Evolutionary conservation across 2,888 invertebrate genomes (phyloP).

Genomic region (Gortyna flavago): DNA sequence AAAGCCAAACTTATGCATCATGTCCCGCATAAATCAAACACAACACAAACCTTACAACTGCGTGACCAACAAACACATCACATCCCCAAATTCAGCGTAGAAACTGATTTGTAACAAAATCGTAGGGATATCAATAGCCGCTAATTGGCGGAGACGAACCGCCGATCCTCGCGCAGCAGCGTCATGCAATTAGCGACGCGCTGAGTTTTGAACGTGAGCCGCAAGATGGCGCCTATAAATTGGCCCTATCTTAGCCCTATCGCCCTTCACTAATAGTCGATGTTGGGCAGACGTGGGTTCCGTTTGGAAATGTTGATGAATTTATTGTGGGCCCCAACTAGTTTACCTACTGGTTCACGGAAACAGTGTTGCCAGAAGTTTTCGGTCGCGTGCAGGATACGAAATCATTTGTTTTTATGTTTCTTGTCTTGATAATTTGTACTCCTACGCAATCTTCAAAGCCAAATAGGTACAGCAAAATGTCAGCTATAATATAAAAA

Average conservation of each 20-base stretch:
- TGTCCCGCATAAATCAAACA: conserved; percentile 3
- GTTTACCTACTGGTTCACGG: conserved; percentile 22
- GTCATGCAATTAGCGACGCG: conserved; percentile 73
- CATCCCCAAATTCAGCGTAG: conserved; percentile 29
- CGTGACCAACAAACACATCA: conserved; percentile 50
- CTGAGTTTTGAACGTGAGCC: conserved; percentile 53
- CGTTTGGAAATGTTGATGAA: conserved; percentile 56
- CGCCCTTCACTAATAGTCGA: conserved; percentile 44
- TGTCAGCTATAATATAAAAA: conserved; percentile 15
- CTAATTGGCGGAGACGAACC: conserved; percentile 70
- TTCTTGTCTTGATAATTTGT: too few species aligned
- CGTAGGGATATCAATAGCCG: conserved; percentile 70
- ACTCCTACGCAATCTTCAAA: not conserved
- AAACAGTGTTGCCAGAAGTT: conserved; percentile 26
- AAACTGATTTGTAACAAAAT: conserved; percentile 63
- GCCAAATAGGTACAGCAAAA: conserved; percentile 16
- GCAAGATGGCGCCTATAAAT: conserved; percentile 68
- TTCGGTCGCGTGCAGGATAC: not conserved
- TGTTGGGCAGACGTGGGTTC: conserved; percentile 47
- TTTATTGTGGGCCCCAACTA: conserved; percentile 38
- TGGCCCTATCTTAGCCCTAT: conserved; percentile 56
- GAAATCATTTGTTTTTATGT: too few species aligned
- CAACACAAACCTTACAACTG: conserved; percentile 5
- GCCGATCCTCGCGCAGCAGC: conserved; percentile 57
- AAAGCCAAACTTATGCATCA: conserved; percentile 1